These are phyloP conservation scores for Xyrauchen texanus DNA, from an alignment of 2,113 vertebrate genomes.

Conservation along the genomic window DNA sequence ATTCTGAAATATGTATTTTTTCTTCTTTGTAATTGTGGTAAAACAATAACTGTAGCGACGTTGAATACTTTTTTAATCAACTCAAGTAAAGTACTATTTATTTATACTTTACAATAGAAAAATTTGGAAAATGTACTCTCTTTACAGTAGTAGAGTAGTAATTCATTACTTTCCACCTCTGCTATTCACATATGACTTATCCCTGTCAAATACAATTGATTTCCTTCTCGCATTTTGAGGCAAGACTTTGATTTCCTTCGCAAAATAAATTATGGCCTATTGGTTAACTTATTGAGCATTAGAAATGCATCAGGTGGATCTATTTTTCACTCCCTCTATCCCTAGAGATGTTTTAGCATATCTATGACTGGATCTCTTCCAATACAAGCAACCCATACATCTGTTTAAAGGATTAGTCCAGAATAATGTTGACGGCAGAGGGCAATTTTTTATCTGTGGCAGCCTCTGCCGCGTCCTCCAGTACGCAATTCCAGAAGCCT, in stretches of 20 bases:
- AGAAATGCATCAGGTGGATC: constrained; percentile 16
- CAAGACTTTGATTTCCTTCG: neutral
- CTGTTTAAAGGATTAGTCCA: constrained; percentile 24
- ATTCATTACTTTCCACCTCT: no score
- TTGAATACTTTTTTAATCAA: no score
- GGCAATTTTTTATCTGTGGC: neutral
- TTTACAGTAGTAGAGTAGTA: no score
- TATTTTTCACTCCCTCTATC: constrained; percentile 14
- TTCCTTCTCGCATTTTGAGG: constrained; percentile 2
- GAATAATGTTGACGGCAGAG: constrained; percentile 25
- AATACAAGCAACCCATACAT: constrained; percentile 34
- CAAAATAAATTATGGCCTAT: constrained; percentile 2
- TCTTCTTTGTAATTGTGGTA: no score
- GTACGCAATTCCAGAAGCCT: no score
- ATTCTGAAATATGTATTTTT: no score
- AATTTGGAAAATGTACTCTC: no score
- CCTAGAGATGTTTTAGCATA: constrained; percentile 14
- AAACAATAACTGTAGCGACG: no score
- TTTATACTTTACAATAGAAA: no score
- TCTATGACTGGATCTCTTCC: constrained; percentile 40
- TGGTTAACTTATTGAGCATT: constrained; percentile 5
- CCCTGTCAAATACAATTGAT: constrained; percentile 3
- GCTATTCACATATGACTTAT: constrained; percentile 9
- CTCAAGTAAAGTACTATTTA: no score
- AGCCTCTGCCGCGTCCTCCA: no score